Conservation (phyloP, 2,113 vertebrate genomes). For the Casuarius casuarius region DNA sequence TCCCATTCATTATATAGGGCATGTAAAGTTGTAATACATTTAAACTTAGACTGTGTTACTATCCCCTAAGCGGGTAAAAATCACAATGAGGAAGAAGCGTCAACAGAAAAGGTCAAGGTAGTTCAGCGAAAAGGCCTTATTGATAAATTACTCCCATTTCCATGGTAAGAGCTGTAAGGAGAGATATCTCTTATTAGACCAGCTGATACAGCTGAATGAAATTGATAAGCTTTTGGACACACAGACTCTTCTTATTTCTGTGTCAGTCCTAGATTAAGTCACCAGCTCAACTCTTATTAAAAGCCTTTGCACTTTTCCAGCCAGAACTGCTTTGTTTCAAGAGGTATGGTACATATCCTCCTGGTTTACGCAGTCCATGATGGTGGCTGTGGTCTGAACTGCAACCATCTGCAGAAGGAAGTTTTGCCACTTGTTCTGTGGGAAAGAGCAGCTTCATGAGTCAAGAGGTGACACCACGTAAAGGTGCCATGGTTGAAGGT, state of each 20-base stretch:
- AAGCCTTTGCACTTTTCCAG: not conserved
- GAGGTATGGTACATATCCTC: not conserved
- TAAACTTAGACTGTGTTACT: not conserved
- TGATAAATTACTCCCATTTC: slow-evolving; percentile 53
- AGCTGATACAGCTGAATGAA: slow-evolving; percentile 42
- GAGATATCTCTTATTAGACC: slow-evolving; percentile 26
- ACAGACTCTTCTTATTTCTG: not conserved
- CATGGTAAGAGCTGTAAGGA: slow-evolving; percentile 17
- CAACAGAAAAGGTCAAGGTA: slow-evolving; percentile 24
- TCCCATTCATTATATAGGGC: not conserved
- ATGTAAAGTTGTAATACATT: not conserved
- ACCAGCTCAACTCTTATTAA: not conserved
- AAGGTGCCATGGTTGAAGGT: not conserved
- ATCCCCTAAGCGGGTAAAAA: not conserved
- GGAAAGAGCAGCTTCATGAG: not conserved
- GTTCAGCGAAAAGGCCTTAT: slow-evolving; percentile 8
- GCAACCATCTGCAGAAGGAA: not conserved
- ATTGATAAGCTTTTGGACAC: slow-evolving; percentile 43
- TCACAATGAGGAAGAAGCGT: not conserved
- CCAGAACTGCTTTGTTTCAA: not conserved
- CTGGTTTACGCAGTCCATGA: not conserved
- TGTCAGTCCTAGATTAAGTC: not conserved
- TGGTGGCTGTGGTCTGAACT: not conserved
- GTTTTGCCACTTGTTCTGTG: not conserved
- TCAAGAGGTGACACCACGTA: not conserved